Base-by-base conservation (phyloP, 2,888 invertebrate species). In the Schizaphis graminum region DNA sequence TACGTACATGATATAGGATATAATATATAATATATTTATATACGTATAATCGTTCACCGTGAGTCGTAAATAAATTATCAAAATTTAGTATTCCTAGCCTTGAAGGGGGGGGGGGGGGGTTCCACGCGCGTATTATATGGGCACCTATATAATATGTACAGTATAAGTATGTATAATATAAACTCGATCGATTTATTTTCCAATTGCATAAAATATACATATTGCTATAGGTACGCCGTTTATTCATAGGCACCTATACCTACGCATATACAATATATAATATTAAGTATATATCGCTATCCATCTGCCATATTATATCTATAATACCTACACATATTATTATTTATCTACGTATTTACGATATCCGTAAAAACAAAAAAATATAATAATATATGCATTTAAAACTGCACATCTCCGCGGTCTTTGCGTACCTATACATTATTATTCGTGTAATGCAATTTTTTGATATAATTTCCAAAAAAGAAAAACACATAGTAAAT, bases 51-150 rank as follows among this genome's bases (percentile, higher is more conserved):
- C 85, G 91, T 91, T 86, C 57, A 47, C 56, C 47, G 44, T 44
- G 5, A 44, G 7, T 86, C 56, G 91, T 85, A 91, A 91, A 91
- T 91, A 91, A 86, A 91, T 57, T 28, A 91, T 91, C 91, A n/a
- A 86, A 16, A 57, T 91, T 91, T 86, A 85, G 57, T 91, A 91
- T 91, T 91, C 91, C n/a, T 11, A 41, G 21, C 21, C 53, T 16
- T 3, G 49, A 53, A 53, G 53, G 53, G 53, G 53, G 53, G 53
- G 53, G 16, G 53, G 53, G 53, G 53, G 53, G 53, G 53, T 53
- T 53, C 41, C 35, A 35, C 26, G 49, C 1, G 28, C 77, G 35
- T 41, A 26, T n/a, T 77, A 67, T 44, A 85, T 86, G 28, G 11
- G 47, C 7, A 77, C 35, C 77, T 77, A 77, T 35, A 77, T n/a